Conservation (phyloP, 1,140 invertebrate species). For the Drosophila equinoxialis region DNA sequence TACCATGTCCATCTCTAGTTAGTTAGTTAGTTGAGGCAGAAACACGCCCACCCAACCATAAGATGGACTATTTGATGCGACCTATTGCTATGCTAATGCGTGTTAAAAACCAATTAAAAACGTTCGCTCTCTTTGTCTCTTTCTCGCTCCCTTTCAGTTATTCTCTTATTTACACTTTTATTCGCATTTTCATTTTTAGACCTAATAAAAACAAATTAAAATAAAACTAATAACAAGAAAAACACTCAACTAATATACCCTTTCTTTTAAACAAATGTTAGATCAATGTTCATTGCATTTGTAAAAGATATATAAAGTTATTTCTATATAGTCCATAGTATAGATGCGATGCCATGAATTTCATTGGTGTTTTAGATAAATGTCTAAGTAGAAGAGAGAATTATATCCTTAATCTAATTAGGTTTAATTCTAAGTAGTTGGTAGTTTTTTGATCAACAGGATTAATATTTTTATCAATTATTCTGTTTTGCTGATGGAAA, state of each 20-base stretch:
- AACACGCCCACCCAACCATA: conserved; percentile 7
- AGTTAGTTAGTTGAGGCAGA: not conserved
- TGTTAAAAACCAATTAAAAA: conserved; percentile 77
- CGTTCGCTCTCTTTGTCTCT: conserved; percentile 37
- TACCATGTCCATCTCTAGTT: not conserved
- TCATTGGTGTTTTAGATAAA: too few species aligned
- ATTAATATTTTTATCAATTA: too few species aligned
- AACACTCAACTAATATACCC: not conserved
- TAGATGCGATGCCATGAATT: too few species aligned
- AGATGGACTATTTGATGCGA: conserved; percentile 40
- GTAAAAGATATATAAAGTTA: too few species aligned
- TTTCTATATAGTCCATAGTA: too few species aligned
- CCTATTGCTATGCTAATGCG: conserved; percentile 67
- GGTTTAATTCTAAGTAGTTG: too few species aligned
- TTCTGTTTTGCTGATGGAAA: too few species aligned
- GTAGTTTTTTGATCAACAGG: too few species aligned
- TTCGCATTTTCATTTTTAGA: conserved; percentile 70
- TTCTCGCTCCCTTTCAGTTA: not conserved
- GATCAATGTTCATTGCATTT: too few species aligned
- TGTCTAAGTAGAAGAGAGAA: too few species aligned
- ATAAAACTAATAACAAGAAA: conserved; percentile 4
- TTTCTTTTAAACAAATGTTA: not conserved
- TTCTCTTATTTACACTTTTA: conserved; percentile 20
- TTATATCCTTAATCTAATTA: too few species aligned
- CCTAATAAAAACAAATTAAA: conserved; percentile 60